A percentile compares a stretch with the other conserved stretches of the same genome.
phyloP scores from a whole-genome alignment of 2,113 vertebrate species.

The Eublepharis macularius region DNA sequence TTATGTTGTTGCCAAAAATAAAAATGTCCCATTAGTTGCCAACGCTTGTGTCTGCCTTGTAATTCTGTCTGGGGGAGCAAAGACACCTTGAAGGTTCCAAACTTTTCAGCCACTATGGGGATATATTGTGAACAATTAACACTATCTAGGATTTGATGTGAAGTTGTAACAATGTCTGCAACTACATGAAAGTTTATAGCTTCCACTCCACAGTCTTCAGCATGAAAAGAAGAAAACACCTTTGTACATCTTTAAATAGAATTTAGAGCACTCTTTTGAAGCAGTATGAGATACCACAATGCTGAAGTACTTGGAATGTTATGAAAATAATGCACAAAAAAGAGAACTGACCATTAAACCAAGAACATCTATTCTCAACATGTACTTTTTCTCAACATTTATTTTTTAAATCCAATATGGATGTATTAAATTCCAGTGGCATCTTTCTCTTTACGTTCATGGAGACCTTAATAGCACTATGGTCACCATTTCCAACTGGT shows the following conservation, averaged over 20 bases:
- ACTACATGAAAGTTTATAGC: background rate
- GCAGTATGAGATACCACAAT: background rate
- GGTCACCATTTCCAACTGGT: too few relatives aligned
- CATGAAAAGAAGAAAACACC: background rate
- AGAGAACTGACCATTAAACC: background rate
- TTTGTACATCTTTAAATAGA: background rate
- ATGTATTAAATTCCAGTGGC: too few relatives aligned
- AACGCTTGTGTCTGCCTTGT: too few relatives aligned
- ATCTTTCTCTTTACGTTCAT: too few relatives aligned
- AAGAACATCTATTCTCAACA: background rate
- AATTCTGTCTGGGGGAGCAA: too few relatives aligned
- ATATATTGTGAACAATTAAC: background rate
- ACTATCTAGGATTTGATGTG: background rate
- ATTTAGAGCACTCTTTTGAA: background rate
- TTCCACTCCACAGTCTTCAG: background rate
- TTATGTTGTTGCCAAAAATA: too few relatives aligned
- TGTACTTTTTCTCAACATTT: too few relatives aligned
- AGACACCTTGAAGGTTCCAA: background rate
- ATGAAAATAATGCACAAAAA: background rate
- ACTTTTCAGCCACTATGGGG: background rate
- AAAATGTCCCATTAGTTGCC: too few relatives aligned
- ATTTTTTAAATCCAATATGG: too few relatives aligned
- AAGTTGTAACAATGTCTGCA: background rate
- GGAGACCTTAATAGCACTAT: too few relatives aligned
- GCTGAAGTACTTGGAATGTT: background rate